These are phyloP conservation scores for Myotis lucifugus DNA, from an alignment of 2,113 vertebrate genomes.

Conservation along the genomic window DNA sequence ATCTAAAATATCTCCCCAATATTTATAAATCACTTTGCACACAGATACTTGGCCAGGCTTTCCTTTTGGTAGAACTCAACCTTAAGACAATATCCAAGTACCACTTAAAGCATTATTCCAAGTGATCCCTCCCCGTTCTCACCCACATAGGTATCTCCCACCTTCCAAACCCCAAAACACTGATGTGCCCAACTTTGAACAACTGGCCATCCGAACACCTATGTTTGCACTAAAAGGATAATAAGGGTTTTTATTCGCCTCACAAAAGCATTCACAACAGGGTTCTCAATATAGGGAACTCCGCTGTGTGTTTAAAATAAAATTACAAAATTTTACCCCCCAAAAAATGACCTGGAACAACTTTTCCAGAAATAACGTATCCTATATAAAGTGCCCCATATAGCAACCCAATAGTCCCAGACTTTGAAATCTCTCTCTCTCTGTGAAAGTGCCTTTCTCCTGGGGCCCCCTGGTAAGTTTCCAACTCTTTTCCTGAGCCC, in stretches of 20 bases:
- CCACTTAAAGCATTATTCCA: not conserved
- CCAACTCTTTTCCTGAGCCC: not conserved
- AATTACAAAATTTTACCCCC: conserved; percentile 46
- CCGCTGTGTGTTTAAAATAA: conserved; percentile 52
- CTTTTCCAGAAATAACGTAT: conserved; percentile 63
- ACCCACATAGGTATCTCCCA: not conserved
- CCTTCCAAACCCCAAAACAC: not conserved
- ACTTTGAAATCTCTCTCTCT: conserved; percentile 39
- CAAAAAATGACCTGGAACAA: conserved; percentile 51
- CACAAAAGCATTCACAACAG: conserved; percentile 34
- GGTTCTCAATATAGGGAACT: conserved; percentile 39
- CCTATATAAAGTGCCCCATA: not conserved
- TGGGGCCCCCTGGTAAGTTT: conserved; percentile 36
- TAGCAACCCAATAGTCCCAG: not conserved
- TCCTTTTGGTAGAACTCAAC: not conserved
- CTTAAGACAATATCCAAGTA: not conserved
- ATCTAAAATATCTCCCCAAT: not conserved
- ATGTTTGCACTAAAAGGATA: not conserved
- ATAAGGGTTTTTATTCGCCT: not conserved
- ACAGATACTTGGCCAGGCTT: not conserved
- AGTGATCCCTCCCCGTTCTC: not conserved
- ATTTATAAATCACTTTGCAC: not conserved
- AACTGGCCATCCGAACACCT: not conserved
- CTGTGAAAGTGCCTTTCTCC: conserved; percentile 51
- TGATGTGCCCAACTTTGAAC: not conserved